A percentile compares a stretch with the other conserved stretches of the same genome.
These are phyloP conservation scores for Drosophila histrio DNA, from an alignment of 2,888 invertebrate genomes.

Conservation along the genomic window DNA sequence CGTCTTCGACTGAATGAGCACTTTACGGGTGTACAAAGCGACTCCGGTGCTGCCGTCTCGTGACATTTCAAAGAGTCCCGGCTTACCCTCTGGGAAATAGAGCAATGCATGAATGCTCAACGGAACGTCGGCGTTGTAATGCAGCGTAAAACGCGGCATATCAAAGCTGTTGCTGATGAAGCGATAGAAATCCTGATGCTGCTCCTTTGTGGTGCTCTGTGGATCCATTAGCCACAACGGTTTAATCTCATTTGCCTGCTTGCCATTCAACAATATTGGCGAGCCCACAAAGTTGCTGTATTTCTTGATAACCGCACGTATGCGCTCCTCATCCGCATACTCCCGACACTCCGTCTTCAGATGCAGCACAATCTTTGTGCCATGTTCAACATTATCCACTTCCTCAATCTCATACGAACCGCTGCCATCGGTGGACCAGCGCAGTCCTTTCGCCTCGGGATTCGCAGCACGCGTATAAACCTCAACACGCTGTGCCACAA, in stretches of 20 bases:
- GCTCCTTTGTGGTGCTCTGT: slow-evolving; percentile 92
- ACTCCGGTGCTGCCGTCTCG: slow-evolving; percentile 94
- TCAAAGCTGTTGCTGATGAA: slow-evolving; percentile 95
- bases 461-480: slow-evolving; percentile 92
- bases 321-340: slow-evolving; percentile 93
- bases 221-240: slow-evolving; percentile 97
- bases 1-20: slow-evolving; percentile 95
- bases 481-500: slow-evolving; percentile 98
- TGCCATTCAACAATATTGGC: slow-evolving; percentile 95
- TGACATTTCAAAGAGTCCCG: slow-evolving; percentile 95
- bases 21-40: slow-evolving; percentile 95
- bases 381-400: slow-evolving; percentile 92
- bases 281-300: slow-evolving; percentile 99
- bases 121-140: slow-evolving; percentile 93
- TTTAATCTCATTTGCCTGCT: slow-evolving; percentile 94
- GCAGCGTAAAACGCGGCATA: slow-evolving; percentile 93
- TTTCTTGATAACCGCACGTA: slow-evolving; percentile 94
- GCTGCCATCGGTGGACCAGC: slow-evolving; percentile 96
- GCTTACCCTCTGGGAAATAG: slow-evolving; percentile 97
- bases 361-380: slow-evolving; percentile 96
- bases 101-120: slow-evolving; percentile 94
- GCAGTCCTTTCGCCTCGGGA: slow-evolving; percentile 88
- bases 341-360: slow-evolving; percentile 94
- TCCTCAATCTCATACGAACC: slow-evolving; percentile 95
- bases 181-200: slow-evolving; percentile 96